phyloP scores from a whole-genome alignment of 2,888 invertebrate genomes.

The Amitus sp. region DNA sequence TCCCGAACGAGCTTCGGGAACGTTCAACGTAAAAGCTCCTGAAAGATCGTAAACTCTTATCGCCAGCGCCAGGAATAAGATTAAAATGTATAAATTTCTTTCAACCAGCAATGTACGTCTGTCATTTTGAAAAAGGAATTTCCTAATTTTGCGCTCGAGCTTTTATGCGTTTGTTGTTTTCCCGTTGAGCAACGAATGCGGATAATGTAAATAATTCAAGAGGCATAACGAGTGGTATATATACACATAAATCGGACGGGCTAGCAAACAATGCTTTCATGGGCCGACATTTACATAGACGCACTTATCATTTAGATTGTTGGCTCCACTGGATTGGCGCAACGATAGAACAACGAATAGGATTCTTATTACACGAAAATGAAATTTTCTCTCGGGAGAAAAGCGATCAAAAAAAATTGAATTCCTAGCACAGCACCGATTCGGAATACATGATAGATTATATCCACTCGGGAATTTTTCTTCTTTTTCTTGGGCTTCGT shows the following conservation, averaged over 20 bases:
- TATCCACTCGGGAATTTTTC: too few species aligned
- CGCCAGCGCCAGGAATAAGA: background rate
- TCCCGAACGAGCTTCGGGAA: too few species aligned
- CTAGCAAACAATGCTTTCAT: background rate
- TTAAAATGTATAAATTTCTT: background rate
- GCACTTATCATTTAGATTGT: background rate
- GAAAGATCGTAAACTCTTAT: background rate
- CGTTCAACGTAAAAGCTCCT: background rate
- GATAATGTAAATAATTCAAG: background rate
- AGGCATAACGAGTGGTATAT: background rate
- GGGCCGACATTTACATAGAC: background rate
- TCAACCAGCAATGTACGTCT: background rate
- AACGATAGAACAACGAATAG: too few species aligned
- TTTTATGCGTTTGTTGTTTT: slow-evolving; percentile 1
- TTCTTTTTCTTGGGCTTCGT: too few species aligned
- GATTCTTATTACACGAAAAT: too few species aligned
- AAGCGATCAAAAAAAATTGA: too few species aligned
- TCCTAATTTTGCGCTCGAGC: background rate
- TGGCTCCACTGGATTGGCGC: too few species aligned
- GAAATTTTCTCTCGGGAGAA: too few species aligned
- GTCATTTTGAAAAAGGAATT: background rate
- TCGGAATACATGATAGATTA: too few species aligned
- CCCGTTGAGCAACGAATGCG: background rate
- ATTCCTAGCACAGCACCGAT: too few species aligned
- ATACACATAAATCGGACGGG: background rate